phyloP scores from a whole-genome alignment of 2,113 vertebrate species.

The Campylorhamphus procurvoides region DNA sequence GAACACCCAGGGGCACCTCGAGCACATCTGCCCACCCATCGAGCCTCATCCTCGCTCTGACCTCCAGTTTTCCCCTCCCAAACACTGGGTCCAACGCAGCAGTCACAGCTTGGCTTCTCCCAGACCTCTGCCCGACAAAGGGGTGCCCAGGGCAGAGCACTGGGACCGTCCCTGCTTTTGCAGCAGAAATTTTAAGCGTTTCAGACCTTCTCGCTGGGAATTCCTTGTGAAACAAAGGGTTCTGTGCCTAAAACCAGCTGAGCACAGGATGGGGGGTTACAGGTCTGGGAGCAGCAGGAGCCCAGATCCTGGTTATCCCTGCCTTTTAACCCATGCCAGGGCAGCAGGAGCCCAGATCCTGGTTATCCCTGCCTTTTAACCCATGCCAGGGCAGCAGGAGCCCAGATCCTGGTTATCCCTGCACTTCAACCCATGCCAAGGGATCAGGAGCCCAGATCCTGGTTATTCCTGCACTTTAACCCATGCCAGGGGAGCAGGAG shows the following conservation, averaged over 20 bases:
- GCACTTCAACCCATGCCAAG: not conserved
- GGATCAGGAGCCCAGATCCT: not conserved
- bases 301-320: too few species aligned
- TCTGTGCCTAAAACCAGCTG: not conserved
- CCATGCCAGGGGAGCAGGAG: not conserved
- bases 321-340: too few species aligned
- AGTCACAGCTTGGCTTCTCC: rapidly evolving
- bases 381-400: not conserved
- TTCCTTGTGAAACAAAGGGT: rapidly evolving
- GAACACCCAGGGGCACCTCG: not conserved
- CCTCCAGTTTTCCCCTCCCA: not conserved
- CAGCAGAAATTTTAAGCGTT: not conserved
- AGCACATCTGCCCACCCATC: rapidly evolving
- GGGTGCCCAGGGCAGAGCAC: rapidly evolving
- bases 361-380: not conserved
- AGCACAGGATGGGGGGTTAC: rapidly evolving
- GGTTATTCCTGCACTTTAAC: not conserved
- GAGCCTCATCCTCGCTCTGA: not conserved
- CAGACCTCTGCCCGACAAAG: rapidly evolving
- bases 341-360: not conserved
- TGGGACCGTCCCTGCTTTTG: rapidly evolving
- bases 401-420: not conserved
- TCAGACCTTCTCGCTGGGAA: not conserved
- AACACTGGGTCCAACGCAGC: not conserved
- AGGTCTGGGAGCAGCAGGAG: not conserved